Evolutionary conservation across 1,140 invertebrate genomes (phyloP).

Genomic region (Trialeurodes vaporariorum): DNA sequence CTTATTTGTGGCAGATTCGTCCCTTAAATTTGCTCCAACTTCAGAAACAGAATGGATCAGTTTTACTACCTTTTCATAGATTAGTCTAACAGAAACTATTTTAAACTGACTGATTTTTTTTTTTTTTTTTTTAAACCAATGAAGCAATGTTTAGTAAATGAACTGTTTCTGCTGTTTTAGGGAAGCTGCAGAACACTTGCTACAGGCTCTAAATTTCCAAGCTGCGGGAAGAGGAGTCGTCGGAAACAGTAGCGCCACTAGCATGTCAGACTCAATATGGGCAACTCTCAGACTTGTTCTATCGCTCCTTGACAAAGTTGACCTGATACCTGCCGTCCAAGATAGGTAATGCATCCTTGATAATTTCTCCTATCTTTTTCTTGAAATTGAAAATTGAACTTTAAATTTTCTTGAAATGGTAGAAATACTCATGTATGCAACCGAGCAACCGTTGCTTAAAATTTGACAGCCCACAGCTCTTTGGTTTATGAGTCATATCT

Average conservation of each 20-base stretch:
- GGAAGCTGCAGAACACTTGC: constrained; percentile 90
- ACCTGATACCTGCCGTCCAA: constrained; percentile 64
- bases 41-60: too few species aligned
- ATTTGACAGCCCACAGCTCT: too few species aligned
- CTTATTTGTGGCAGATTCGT: too few species aligned
- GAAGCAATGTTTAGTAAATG: background rate
- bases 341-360: constrained; percentile 38
- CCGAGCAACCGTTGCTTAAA: too few species aligned
- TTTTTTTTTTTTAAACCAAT: background rate
- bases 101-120: too few species aligned
- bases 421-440: too few species aligned
- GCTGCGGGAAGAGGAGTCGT: constrained; percentile 52
- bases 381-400: too few species aligned
- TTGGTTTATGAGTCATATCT: too few species aligned
- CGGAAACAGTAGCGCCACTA: constrained; percentile 29
- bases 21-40: too few species aligned
- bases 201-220: constrained; percentile 88
- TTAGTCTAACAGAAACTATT: too few species aligned
- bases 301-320: constrained; percentile 68
- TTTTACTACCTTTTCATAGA: too few species aligned
- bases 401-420: too few species aligned
- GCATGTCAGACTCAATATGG: constrained; percentile 92
- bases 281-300: constrained; percentile 82
- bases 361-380: background rate
- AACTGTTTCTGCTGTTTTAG: constrained; percentile 45